Conservation (phyloP, 1,140 invertebrate species). For the Portunus trituberculatus region DNA sequence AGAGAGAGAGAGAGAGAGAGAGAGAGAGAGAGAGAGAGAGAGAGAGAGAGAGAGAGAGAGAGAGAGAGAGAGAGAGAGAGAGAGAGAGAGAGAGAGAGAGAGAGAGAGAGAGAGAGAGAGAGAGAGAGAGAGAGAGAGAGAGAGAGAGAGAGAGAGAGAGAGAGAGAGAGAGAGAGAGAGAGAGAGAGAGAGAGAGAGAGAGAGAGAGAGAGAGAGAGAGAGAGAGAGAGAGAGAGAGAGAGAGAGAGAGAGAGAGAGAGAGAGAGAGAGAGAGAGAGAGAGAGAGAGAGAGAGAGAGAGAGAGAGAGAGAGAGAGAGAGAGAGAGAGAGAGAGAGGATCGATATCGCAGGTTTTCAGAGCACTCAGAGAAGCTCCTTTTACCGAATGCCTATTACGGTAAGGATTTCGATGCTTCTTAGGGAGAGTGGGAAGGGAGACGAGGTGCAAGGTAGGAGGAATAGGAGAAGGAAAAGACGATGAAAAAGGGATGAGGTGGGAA, state of each 20-base stretch:
- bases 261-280: neutral
- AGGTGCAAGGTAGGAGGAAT: too few species aligned
- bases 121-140: neutral
- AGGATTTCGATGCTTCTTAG: too few species aligned
- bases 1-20: neutral
- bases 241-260: neutral
- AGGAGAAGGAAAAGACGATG: too few species aligned
- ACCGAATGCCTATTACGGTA: too few species aligned
- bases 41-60: neutral
- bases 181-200: neutral
- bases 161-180: neutral
- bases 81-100: neutral
- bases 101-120: neutral
- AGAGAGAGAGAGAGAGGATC: too few species aligned
- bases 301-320: too few species aligned
- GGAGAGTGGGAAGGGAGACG: too few species aligned
- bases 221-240: neutral
- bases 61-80: neutral
- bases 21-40: neutral
- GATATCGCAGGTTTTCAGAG: too few species aligned
- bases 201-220: neutral
- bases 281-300: too few species aligned
- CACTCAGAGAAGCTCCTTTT: too few species aligned
- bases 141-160: neutral
- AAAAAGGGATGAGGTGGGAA: too few species aligned